Evolutionary conservation across 2,888 invertebrate genomes (phyloP).

Genomic region (Tridacna crocea): DNA sequence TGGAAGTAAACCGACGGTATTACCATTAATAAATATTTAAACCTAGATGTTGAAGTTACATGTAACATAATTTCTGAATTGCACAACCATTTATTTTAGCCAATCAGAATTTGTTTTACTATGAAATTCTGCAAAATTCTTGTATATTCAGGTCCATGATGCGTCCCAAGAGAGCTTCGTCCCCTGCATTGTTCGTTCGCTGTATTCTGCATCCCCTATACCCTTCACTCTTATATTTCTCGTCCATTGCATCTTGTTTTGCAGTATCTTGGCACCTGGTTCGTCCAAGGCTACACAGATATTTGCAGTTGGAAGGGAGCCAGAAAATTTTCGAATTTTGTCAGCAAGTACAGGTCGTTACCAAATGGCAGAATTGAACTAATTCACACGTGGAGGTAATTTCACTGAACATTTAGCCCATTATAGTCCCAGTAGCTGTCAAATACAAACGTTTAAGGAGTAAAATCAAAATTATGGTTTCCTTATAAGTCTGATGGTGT

Average conservation of each 20-base stretch:
- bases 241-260: not conserved
- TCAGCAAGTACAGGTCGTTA: not conserved
- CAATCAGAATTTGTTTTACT: not conserved
- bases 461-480: no score
- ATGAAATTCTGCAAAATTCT: not conserved
- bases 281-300: not conserved
- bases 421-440: no score
- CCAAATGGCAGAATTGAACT: not conserved
- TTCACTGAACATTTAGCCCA: not conserved
- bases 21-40: no score
- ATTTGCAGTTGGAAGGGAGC: not conserved
- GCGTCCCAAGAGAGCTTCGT: not conserved
- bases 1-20: no score
- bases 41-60: no score
- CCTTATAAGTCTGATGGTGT: no score
- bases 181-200: not conserved
- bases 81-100: not conserved
- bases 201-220: not conserved
- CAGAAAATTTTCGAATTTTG: not conserved
- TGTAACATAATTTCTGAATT: no score
- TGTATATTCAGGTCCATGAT: not conserved
- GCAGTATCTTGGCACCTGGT: slow-evolving; percentile 5
- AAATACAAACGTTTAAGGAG: no score
- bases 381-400: slow-evolving; percentile 3
- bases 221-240: not conserved